Percentiles rank a stretch among this genome's conserved stretches.
These are phyloP conservation scores for Bursaphelenchus okinawaensis DNA, from an alignment of 2,888 invertebrate species.

Conservation along the genomic window DNA sequence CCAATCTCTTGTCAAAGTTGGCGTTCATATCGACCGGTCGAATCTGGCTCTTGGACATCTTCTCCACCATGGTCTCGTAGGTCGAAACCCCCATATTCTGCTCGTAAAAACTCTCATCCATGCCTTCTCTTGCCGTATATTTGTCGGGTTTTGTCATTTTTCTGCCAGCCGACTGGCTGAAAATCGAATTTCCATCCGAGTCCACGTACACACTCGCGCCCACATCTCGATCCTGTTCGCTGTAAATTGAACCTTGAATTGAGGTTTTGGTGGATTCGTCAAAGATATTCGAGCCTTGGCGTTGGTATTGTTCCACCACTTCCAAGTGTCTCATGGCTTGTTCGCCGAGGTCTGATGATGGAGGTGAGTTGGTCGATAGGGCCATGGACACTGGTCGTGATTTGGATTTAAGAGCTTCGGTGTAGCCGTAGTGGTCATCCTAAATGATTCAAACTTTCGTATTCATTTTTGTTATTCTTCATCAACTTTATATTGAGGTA, in stretches of 20 bases:
- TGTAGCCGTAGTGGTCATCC: neutral
- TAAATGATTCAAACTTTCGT: neutral
- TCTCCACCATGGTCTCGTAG: neutral
- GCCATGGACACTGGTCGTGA: neutral
- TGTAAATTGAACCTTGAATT: too few species aligned
- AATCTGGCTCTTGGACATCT: neutral
- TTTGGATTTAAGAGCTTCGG: neutral
- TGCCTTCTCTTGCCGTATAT: neutral
- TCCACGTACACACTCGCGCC: neutral
- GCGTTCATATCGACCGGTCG: neutral
- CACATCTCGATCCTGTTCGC: neutral
- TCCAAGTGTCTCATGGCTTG: conserved; percentile 8
- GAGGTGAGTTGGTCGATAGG: neutral
- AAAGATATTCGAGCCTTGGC: neutral
- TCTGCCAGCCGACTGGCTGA: neutral
- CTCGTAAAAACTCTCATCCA: neutral
- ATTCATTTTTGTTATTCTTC: neutral
- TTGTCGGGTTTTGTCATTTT: neutral
- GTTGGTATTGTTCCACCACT: neutral
- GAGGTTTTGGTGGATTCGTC: neutral
- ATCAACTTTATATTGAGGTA: too few species aligned
- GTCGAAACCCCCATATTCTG: neutral
- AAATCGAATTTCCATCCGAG: neutral
- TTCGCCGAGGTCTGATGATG: neutral
- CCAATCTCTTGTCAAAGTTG: neutral